Percentiles rank a stretch among this genome's conserved stretches.
Evolutionary conservation across 30 jellyfish, hydroid and myxozoan species (phyloP).

Genomic region (Aurelia sp.): DNA sequence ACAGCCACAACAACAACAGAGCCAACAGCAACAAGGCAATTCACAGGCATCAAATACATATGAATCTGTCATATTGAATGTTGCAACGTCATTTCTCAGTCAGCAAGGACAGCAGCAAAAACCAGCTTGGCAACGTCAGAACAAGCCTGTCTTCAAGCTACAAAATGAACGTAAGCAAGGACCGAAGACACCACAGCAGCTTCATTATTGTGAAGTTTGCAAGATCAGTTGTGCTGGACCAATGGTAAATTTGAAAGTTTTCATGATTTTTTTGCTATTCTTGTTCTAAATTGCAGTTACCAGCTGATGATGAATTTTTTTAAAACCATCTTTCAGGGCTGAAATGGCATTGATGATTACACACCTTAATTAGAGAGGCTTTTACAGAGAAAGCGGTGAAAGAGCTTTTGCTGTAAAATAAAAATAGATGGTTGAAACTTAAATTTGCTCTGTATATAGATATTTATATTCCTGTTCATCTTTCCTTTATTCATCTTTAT

Average conservation of each 20-base stretch:
- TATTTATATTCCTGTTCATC: no score
- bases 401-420: no score
- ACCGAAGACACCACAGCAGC: constrained; percentile 90
- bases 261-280: no score
- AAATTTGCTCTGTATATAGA: no score
- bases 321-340: constrained; percentile 74
- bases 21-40: constrained; percentile 62
- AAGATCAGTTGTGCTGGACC: constrained; percentile 99
- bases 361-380: constrained; percentile 39
- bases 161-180: constrained; percentile 74
- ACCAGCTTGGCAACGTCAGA: constrained; percentile 93
- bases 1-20: constrained; percentile 62
- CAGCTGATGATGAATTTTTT: constrained; percentile 67
- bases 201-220: constrained; percentile 97
- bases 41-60: constrained; percentile 78
- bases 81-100: constrained; percentile 92
- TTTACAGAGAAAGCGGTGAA: no score
- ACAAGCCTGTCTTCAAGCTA: constrained; percentile 87
- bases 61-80: constrained; percentile 92
- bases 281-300: no score
- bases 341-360: constrained; percentile 48
- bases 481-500: no score
- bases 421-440: no score
- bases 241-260: constrained; percentile 51
- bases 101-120: constrained; percentile 88